Evolutionary conservation across 2,888 invertebrate species (phyloP).

Genomic region (Stenodera caucasica): DNA sequence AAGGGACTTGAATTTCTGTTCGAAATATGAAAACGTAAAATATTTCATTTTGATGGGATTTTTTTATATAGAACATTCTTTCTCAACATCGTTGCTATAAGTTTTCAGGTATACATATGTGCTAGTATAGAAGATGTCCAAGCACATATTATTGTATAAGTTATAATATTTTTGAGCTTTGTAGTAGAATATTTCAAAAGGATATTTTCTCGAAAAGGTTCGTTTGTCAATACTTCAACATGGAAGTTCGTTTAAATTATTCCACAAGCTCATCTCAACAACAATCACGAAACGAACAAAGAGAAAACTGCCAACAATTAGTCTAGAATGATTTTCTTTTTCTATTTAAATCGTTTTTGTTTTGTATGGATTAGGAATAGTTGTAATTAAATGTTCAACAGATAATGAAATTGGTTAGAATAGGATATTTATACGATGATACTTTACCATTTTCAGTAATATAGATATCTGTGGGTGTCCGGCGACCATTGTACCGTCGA

Average conservation of each 20-base stretch:
- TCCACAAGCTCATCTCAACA: neutral
- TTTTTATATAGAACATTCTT: neutral
- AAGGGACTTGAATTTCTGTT: no score
- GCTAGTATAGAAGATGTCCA: neutral
- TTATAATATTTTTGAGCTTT: constrained; percentile 25
- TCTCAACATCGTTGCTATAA: neutral
- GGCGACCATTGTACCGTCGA: constrained; percentile 20
- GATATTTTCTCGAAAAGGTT: constrained; percentile 22
- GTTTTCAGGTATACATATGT: neutral
- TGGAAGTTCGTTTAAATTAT: constrained; percentile 11
- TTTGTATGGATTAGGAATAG: neutral
- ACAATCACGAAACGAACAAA: neutral
- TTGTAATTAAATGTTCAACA: neutral
- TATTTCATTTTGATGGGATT: no score
- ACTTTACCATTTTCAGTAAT: constrained; percentile 20
- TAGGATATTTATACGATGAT: constrained; percentile 17
- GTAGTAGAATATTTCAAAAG: constrained; percentile 23
- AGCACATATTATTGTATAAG: neutral
- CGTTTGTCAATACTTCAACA: constrained; percentile 26
- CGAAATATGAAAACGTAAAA: no score
- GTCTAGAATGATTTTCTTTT: no score
- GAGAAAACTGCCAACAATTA: neutral
- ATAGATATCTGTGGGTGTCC: constrained; percentile 17
- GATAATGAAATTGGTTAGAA: constrained; percentile 9
- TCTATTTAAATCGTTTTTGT: no score